Base-by-base conservation (phyloP, 2,113 vertebrate species). In the Trogon melanurus region DNA sequence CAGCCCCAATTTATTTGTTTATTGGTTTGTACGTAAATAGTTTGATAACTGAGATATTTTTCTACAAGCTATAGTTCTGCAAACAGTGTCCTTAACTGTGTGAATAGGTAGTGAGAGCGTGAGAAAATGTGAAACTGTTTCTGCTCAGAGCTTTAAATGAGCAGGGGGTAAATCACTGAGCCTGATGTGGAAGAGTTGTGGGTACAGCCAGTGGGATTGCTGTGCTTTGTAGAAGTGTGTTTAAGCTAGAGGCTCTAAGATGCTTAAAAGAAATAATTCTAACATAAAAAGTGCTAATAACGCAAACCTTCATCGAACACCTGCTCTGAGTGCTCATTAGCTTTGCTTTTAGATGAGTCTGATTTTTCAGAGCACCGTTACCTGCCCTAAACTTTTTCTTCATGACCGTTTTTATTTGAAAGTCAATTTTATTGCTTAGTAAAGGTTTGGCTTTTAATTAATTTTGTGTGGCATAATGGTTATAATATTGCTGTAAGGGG, bases 391-490 rank as follows among this genome's bases (percentile, higher is more conserved):
- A 61, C 94, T 32, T 88, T 26, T 80, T 50, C 81, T 79, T 91
- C 91, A 8, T 1, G 3, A 38, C 54, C 81, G 26, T 69, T 79
- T 92, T 85, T 54, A 76, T 70, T 93, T 83, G 23, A 83, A 85
- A 79, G 34, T 66, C 62, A n/a, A 9, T 58, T 93, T 91, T 83
- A 88, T 45, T 88, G 85, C 71, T 74, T 88, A 73, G 47, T 91
- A 80, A 88, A 73, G 79, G 54, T 51, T 93, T 79, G 93, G 14
- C 51, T 96, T 93, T 57, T 88, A 69, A 91, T 95, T 89, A 75
- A 82, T 96, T 89, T 57, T 57, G 30, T 50, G 34, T 47, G 71
- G 34, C 41, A 11, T 41, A 69, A 51, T 29, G 50, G 41, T 47
- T 67, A 11, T 57, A 32, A n/a, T 34, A 25, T 38, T 79, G 78